Evolutionary conservation across 30 jellyfish, hydroid and myxozoan genomes (phyloP).

Genomic region (Aurelia aurita): DNA sequence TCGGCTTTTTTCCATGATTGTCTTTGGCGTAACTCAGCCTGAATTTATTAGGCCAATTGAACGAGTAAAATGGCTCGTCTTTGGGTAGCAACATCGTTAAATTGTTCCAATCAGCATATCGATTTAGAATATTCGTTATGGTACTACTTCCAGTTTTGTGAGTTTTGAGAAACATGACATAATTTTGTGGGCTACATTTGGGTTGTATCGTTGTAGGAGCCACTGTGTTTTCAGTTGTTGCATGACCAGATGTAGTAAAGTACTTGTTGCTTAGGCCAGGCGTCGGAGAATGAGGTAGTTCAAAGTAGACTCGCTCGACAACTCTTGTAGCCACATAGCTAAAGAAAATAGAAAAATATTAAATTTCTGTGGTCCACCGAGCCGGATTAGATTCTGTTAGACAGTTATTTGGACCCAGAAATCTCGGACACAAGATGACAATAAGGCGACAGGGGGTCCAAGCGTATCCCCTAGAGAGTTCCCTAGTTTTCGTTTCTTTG

Average conservation of each 20-base stretch:
- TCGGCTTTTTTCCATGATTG: slow-evolving; percentile 70
- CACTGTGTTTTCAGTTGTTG: slow-evolving; percentile 4
- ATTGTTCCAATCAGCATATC: slow-evolving; percentile 94
- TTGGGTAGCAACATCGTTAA: slow-evolving; percentile 83
- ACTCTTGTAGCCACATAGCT: slow-evolving; percentile 83
- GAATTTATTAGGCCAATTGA: slow-evolving; percentile 97
- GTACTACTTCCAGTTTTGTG: slow-evolving; percentile 98
- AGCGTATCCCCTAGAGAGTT: no score
- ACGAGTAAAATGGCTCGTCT: slow-evolving; percentile 75
- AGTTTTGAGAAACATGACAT: slow-evolving; percentile 89
- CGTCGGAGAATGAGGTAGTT: slow-evolving; percentile 69
- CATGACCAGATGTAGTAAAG: slow-evolving; percentile 1
- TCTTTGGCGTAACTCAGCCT: slow-evolving; percentile 71
- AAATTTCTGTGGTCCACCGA: no score
- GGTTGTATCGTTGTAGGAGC: slow-evolving; percentile 22
- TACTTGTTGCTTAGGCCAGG: slow-evolving; percentile 18
- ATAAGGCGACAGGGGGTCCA: no score
- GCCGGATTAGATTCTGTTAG: no score
- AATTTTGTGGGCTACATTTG: slow-evolving; percentile 70
- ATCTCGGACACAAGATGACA: no score
- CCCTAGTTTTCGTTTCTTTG: no score
- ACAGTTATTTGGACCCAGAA: no score
- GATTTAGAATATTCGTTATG: slow-evolving; percentile 89
- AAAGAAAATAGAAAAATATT: no score
- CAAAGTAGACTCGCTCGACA: slow-evolving; percentile 80